Conservation (phyloP, 2,113 vertebrate species). For the Prolemur simus region DNA sequence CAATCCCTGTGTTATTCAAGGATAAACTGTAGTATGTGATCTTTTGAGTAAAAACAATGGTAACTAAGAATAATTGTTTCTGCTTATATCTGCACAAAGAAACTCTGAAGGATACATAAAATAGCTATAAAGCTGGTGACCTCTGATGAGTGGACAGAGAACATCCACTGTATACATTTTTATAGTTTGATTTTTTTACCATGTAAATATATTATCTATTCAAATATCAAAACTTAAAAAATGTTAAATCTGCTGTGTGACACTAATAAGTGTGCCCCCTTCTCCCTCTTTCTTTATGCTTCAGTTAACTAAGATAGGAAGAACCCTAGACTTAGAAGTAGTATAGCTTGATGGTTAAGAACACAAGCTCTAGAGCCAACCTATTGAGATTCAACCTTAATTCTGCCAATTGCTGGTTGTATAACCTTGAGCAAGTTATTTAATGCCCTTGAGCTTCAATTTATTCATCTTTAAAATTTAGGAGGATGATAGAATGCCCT, state of each 20-base stretch:
- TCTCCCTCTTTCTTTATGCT: background rate
- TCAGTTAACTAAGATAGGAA: background rate
- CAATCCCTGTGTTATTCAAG: background rate
- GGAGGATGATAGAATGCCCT: background rate
- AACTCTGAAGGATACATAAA: background rate
- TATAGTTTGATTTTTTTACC: background rate
- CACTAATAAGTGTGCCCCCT: background rate
- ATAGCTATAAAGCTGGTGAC: background rate
- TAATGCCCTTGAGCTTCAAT: background rate
- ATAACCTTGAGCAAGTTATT: constrained; percentile 8
- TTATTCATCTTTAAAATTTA: constrained; percentile 40
- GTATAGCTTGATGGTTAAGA: background rate
- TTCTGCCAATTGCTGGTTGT: background rate
- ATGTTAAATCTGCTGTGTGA: background rate
- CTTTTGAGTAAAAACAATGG: background rate
- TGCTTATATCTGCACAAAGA: background rate
- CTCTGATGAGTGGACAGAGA: background rate
- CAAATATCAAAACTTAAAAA: background rate
- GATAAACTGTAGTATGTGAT: background rate
- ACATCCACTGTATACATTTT: background rate
- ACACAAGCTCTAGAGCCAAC: background rate
- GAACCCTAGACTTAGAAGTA: constrained; percentile 3
- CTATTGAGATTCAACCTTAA: background rate
- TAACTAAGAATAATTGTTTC: constrained; percentile 22
- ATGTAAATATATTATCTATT: background rate